Base-by-base conservation (phyloP, 2,113 vertebrate genomes). In the Semicossyphus pulcher region DNA sequence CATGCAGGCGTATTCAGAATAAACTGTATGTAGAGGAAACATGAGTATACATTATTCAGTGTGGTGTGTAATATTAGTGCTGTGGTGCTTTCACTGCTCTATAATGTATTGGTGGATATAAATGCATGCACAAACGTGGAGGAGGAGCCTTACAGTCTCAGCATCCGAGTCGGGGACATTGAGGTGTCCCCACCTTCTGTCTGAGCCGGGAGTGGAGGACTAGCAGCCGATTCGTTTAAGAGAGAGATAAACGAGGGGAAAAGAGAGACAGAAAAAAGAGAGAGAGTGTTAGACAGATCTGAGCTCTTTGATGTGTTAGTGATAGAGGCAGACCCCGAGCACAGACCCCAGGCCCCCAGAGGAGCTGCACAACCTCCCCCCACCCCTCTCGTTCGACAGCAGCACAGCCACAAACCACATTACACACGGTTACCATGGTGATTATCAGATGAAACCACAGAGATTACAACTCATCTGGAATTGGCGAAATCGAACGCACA, bases 131-230 rank as follows among this genome's bases (percentile, higher is more conserved):
- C 26, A 74, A 48, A 52, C 8, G 18, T 61, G 20, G 32, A 21
- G 66, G 23, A 25, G 57, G 91, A 86, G 93, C 96, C 97, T 98
- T 93, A 99, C 98, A 93, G 97, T 98, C 91, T 99, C 98, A 86
- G 96, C 96, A 3, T 99, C 97, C 41, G 94, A 95, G 91, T 99
- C 96, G 10, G 97, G 98, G 79, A 99, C 92, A 92, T 95, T 97
- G 93, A 99, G 95, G 90, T 95, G 95, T 18, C 88, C 94, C 96
- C 97, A 97, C 86, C 96, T 96, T 86, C 94, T 95, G 89, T 96
- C 95, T 80, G 94, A 96, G 86, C 88, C 87, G 57, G 95, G 93
- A 88, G 95, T 94, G 72, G 93, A 95, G 80, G 90, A 95, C 97
- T 98, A 93, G 89, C 83, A 86, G 78, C 49, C 74, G 72, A 66